These are phyloP conservation scores for Bellardia pandia DNA, from an alignment of 2,888 invertebrate species.

Conservation along the genomic window DNA sequence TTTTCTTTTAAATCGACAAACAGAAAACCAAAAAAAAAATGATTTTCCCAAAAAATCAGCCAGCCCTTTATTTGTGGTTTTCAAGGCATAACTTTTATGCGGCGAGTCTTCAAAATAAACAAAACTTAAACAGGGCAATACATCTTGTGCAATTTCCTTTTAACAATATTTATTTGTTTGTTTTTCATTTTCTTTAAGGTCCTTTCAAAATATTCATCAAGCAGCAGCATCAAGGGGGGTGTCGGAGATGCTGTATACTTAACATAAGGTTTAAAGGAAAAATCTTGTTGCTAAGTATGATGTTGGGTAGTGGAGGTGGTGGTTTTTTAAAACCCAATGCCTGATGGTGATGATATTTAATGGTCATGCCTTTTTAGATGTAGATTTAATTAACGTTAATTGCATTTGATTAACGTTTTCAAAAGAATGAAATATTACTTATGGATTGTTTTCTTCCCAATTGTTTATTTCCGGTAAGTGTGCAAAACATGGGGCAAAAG, in stretches of 20 bases:
- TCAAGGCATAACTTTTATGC: background rate
- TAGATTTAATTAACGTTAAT: conserved; percentile 83
- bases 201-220: conserved; percentile 64
- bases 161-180: conserved; percentile 50
- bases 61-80: conserved; percentile 31
- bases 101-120: background rate
- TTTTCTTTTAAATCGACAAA: too few species aligned
- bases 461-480: background rate
- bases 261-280: background rate
- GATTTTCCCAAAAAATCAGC: conserved; percentile 3
- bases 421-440: conserved; percentile 50
- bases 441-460: background rate
- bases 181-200: conserved; percentile 45
- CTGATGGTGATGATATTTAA: conserved; percentile 74
- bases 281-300: background rate
- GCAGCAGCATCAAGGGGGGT: conserved; percentile 34
- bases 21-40: background rate
- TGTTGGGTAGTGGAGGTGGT: conserved; percentile 22
- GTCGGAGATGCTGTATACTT: background rate
- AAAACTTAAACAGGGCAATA: conserved; percentile 30
- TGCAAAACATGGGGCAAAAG: too few species aligned
- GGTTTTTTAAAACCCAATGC: conserved; percentile 33
- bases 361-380: conserved; percentile 81
- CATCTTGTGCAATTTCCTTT: conserved; percentile 25
- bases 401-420: conserved; percentile 81